Conservation (phyloP, 2,113 vertebrate species). For the Acinonyx jubatus region DNA sequence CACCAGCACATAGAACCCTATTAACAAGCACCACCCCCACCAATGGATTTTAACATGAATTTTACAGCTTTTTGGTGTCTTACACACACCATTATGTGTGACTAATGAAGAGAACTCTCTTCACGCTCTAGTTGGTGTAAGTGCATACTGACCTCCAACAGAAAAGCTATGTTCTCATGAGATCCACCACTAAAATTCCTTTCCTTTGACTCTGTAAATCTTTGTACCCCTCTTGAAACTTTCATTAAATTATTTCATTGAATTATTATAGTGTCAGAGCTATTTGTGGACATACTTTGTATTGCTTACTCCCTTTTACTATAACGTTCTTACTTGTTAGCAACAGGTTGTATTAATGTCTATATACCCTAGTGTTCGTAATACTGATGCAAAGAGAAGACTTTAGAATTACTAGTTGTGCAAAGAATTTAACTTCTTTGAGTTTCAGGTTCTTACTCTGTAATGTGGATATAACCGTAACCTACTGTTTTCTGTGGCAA, state of each 20-base stretch:
- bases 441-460: neutral
- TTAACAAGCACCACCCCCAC: neutral
- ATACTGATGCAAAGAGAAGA: neutral
- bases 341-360: neutral
- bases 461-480: neutral
- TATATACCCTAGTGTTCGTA: neutral
- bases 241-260: neutral
- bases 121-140: neutral
- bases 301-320: neutral
- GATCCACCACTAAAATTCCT: neutral
- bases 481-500: neutral
- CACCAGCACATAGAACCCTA: neutral
- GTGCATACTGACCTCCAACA: neutral
- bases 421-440: neutral
- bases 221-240: neutral
- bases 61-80: neutral
- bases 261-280: neutral
- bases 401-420: neutral
- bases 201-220: neutral
- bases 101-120: neutral
- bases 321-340: neutral
- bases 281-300: neutral
- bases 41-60: neutral
- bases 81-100: neutral
- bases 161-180: neutral